Percentiles rank a stretch among this genome's conserved stretches.
Conservation (phyloP, 2,888 invertebrate genomes). For the Anoncus sp. region DNA sequence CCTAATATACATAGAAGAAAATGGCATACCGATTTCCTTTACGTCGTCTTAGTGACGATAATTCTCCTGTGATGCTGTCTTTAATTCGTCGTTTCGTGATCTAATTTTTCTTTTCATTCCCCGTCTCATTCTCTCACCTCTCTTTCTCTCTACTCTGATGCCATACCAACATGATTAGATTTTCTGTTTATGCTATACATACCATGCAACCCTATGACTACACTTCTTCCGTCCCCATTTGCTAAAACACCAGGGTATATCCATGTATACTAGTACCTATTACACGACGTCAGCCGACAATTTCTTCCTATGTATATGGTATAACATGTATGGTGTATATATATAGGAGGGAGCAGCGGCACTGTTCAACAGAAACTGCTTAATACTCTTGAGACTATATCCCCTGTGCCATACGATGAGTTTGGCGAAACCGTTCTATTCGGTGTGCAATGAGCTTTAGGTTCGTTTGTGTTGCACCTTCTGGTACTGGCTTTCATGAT, state of each 20-base stretch:
- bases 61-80: not conserved
- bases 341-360: not conserved
- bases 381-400: slow-evolving; percentile 44
- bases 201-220: not conserved
- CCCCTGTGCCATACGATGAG: slow-evolving; percentile 5
- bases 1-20: not conserved
- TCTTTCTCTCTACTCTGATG: slow-evolving; percentile 11
- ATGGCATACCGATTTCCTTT: not conserved
- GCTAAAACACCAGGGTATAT: slow-evolving; percentile 13
- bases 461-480: not conserved
- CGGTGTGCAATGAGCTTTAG: slow-evolving; percentile 31
- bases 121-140: slow-evolving; percentile 3
- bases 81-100: slow-evolving; percentile 3
- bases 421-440: slow-evolving; percentile 25
- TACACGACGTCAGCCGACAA: slow-evolving; percentile 11
- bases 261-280: slow-evolving; percentile 14
- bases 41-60: slow-evolving; percentile 7
- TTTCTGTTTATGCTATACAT: slow-evolving; percentile 28
- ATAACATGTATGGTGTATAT: not conserved
- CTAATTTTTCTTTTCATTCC: slow-evolving; percentile 7
- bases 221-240: slow-evolving; percentile 12
- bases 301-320: slow-evolving; percentile 14
- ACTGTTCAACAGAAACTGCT: slow-evolving; percentile 35
- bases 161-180: slow-evolving; percentile 13
- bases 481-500: not conserved